Base-by-base conservation (phyloP, 2,888 invertebrate genomes). In the Dicroscelio sp. region DNA sequence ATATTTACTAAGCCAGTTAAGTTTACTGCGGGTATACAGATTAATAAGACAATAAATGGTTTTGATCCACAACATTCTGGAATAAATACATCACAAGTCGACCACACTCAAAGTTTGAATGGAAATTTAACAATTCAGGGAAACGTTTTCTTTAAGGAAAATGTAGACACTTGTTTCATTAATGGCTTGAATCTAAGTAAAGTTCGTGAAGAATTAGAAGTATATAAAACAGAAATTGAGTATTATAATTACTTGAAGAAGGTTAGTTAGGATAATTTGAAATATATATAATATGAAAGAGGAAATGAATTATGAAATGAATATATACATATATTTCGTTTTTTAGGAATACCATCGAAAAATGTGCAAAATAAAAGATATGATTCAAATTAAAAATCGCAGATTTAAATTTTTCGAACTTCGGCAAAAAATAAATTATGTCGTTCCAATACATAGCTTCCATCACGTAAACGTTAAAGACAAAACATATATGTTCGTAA, bases 401-500 rank as follows among this genome's bases (percentile, higher is more conserved):
- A 58, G 31, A 43, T 83, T 83, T 25, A 71, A 83, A 20, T 73
- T 23, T 63, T 83, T 83, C 25, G 71, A 83, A 48, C 48, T 43
- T 48, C 38, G 38, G 23, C 83, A 83, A 60, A n/a, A 73, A 8
- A 60, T 83, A 8, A 17, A 71, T 6, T 73, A 38, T 60, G 20
- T 60, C 17, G 1, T 2, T 10, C 23, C 52, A 43, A 83, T 73
- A 31, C 30, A 73, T 30, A 20, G 23, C 52, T 86, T 96, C 8
- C 96, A 96, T 92, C 93, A 96, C 48, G 96, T 97, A 86, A 95
- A 96, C 94, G 88, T 92, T 86, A 84, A 96, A 6, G 91, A 94
- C 60, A 84, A 93, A 8, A 94, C 96, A 90, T 97, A 97, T 88
- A 90, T 97, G 33, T 91, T 97, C 25, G 94, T 97, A 1, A 97